These are phyloP conservation scores for Mimumesa dahlbomi DNA, from an alignment of 2,888 invertebrate genomes.

Conservation along the genomic window DNA sequence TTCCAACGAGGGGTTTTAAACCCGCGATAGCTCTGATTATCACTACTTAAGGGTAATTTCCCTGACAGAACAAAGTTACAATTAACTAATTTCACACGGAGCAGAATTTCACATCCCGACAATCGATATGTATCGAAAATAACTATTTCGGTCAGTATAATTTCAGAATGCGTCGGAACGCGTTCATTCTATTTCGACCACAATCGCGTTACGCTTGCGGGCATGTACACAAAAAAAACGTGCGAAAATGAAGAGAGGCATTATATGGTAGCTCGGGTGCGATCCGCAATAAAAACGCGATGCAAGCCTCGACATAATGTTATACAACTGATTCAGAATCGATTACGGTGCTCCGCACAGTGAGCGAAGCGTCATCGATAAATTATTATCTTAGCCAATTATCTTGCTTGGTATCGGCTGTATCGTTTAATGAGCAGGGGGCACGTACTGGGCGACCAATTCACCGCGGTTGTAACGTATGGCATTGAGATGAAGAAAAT, in stretches of 20 bases:
- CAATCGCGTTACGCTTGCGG: background rate
- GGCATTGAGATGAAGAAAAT: slow-evolving; percentile 36
- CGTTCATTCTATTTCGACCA: background rate
- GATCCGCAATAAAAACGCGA: background rate
- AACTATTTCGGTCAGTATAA: background rate
- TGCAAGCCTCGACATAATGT: background rate
- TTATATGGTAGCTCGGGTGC: background rate
- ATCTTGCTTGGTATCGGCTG: slow-evolving; percentile 30
- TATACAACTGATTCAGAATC: slow-evolving; percentile 7
- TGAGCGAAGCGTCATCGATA: slow-evolving; percentile 33
- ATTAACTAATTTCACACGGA: too few species aligned
- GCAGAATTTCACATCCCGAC: background rate
- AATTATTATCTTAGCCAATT: slow-evolving; percentile 49
- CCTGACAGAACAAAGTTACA: too few species aligned
- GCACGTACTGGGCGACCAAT: slow-evolving; percentile 26
- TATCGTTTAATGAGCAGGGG: slow-evolving; percentile 49
- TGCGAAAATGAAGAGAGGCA: background rate
- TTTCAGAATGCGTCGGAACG: background rate
- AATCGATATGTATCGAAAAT: background rate
- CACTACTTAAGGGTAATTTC: too few species aligned
- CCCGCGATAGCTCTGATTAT: too few species aligned
- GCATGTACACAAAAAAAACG: too few species aligned
- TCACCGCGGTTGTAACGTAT: slow-evolving; percentile 12
- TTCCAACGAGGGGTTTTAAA: too few species aligned
- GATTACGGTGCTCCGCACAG: slow-evolving; percentile 25